Base-by-base conservation (phyloP, 2,888 invertebrate species). In the Latrodectus elegans region DNA sequence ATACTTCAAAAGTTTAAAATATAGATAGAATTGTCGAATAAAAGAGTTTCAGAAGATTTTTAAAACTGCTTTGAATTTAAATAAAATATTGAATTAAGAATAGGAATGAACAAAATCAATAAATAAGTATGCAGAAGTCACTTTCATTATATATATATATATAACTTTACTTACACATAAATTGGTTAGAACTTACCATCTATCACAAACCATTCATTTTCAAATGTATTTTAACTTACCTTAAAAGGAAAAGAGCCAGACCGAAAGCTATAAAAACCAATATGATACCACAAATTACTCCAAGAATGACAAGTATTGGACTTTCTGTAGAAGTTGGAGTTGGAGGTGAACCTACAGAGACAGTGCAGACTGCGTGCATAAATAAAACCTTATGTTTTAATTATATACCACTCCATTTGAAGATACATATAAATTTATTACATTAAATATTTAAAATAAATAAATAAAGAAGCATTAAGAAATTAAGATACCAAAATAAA, bases 241-340 rank as follows among this genome's bases (percentile, higher is more conserved):
- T 94, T 51, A 95, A 94, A 89, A 95, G 92, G 78, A 95, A 92
- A n/a, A 95, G 92, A 3, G 94, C 94, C 8, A 94, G 92, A 68
- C 95, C 92, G 17, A 95, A 92, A 71, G 95, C 92, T 55, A 95
- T 91, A 22, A 95, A 94, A 10, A 95, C 92, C 64, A 95, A 93
- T 88, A 95, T 93, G 22, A 95, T 92, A 78, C 94, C 94, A 87
- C 95, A 94, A 49, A 95, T 92, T 88, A 96, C 94, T 93, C 96
- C 95, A 67, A 96, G 91, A 60, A 92, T 91, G 79, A 92, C 90
- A 11, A 90, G 89, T 64, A 88, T 84, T 4, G 89, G 89, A 75
- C 89, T 87, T 88, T 89, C 89, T 75, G 88, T 72, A 53, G 88
- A 73, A 65, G 83, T 68, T 76, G 84, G 76, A 53, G 75, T 71